Evolutionary conservation across 2,113 vertebrate species (phyloP), one percentile per base, ranked within the genome.

Genomic region (Pedetes capensis): DNA sequence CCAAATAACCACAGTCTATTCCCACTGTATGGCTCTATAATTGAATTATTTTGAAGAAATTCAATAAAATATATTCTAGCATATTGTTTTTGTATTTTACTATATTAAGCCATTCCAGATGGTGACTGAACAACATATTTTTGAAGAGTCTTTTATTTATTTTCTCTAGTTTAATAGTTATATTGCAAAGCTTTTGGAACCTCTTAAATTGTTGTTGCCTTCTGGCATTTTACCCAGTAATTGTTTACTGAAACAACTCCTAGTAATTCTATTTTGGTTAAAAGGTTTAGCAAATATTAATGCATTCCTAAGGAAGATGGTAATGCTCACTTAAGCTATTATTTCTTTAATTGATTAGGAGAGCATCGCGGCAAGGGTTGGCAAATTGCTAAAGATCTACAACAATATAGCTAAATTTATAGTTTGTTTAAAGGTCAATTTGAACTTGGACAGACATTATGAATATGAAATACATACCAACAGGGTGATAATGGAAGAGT

Each of bases 11-110:
- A 90, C 84, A 94, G 87, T 86, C 72, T 72, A 66, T 23, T 68
- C 66, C 47, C 37, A 75, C 22, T 90, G 53, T 64, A 55, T 32
- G 37, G 39, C 63, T 95, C 42, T 66, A 8, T 97, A 97, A 97
- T 83, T 88, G 76, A 91, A 57, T 94, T 95, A 92, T 69, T 95
- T 94, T 85, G 51, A 86, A 96, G 75, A 96, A 96, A 96, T 88
- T 86, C 42, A 88, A 37, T 93, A 71, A 88, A 72, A 88, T 78
- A 5, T 66, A 17, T 91, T 95, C 32, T 94, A 14, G 49, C 64
- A 74, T 69, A 87, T 71, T 94, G 69, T 85, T 94, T 95, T 93
- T 74, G 16, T 88, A 74, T 95, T 97, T 94, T 91, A 22, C 63
- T 89, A 6, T 92, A 61, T 88, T 95, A 95, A 97, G 51, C 13